Evolutionary conservation across 2,113 vertebrate species (phyloP).

Genomic region (Nannobrachium achirus): DNA sequence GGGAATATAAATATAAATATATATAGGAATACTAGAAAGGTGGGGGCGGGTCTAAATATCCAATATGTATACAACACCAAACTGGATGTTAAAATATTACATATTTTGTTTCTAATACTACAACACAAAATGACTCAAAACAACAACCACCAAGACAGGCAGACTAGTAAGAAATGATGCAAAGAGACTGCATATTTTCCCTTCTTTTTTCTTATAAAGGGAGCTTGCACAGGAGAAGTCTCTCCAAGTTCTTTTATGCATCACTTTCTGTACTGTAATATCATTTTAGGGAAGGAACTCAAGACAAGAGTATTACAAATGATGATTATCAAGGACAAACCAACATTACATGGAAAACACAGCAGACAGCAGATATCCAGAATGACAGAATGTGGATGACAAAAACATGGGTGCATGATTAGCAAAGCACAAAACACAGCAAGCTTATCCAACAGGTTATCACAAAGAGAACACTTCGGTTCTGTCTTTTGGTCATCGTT

Average conservation of each 20-base stretch:
- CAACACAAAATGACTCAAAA: constrained; percentile 59
- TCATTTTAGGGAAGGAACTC: constrained; percentile 72
- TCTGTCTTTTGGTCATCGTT: constrained; percentile 81
- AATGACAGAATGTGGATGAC: constrained; percentile 79
- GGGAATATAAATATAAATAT: background rate
- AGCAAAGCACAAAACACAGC: constrained; percentile 60
- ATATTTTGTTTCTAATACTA: constrained; percentile 20
- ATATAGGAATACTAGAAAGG: constrained; percentile 22
- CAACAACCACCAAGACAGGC: constrained; percentile 74
- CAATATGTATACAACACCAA: constrained; percentile 69
- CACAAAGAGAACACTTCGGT: constrained; percentile 49
- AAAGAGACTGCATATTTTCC: constrained; percentile 46
- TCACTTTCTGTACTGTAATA: constrained; percentile 69
- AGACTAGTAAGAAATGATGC: constrained; percentile 78
- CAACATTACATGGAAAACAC: constrained; percentile 74
- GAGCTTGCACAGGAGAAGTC: constrained; percentile 16
- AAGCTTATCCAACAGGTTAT: constrained; percentile 57
- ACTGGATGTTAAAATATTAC: constrained; percentile 22
- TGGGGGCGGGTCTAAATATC: too few species aligned
- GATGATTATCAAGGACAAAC: constrained; percentile 81
- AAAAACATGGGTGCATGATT: constrained; percentile 46
- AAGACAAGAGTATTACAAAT: constrained; percentile 56
- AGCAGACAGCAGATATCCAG: constrained; percentile 80
- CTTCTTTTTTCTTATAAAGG: constrained; percentile 45
- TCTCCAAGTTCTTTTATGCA: constrained; percentile 65